Evolutionary conservation across 2,113 vertebrate species (phyloP), one percentile per base, ranked within the genome.

Genomic region (Sturnus vulgaris): DNA sequence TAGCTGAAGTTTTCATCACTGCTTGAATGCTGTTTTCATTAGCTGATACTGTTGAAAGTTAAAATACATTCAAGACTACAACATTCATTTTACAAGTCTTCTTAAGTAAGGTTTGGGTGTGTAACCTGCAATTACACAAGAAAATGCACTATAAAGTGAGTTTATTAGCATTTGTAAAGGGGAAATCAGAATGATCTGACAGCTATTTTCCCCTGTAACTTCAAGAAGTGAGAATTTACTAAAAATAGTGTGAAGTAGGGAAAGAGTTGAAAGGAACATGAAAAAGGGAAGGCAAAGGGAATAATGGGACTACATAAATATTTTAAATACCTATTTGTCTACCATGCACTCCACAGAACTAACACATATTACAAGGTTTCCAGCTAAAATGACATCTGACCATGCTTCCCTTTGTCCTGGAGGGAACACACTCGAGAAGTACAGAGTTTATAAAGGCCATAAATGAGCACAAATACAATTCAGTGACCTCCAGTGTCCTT

Each of bases 401-500:
- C 31, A 7, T 2, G 12, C 40, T 84, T 88, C 46, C 31, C 79
- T 72, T 78, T 76, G 72, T 44, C 82, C 72, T 4, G 2, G 25
- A 71, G 47, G 40, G 72, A 95, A 23, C 65, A 39, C 16, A 20
- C 52, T 82, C 40, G 21, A 50, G 44, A 18, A 69, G 44, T 2
- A 23, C 16, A 68, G 82, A 76, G 64, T 86, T 90, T 71, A 49
- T 71, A 86, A 73, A 86, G 82, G 71, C 92, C 79, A 64, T 7
- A 55, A 93, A 55, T 24, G 85, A 91, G 90, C 60, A 93, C 56
- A 91, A 93, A 86, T 79, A 78, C 65, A 84, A 39, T 40, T 73
- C 95, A 50, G 68, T 96, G 90, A 96, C 95, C 94, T 96, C 92
- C 79, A 53, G 55, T 81, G 92, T 96, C 95, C 95, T 96, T 95